Conservation (phyloP, 2,888 invertebrate genomes). For the Blera fallax region DNA sequence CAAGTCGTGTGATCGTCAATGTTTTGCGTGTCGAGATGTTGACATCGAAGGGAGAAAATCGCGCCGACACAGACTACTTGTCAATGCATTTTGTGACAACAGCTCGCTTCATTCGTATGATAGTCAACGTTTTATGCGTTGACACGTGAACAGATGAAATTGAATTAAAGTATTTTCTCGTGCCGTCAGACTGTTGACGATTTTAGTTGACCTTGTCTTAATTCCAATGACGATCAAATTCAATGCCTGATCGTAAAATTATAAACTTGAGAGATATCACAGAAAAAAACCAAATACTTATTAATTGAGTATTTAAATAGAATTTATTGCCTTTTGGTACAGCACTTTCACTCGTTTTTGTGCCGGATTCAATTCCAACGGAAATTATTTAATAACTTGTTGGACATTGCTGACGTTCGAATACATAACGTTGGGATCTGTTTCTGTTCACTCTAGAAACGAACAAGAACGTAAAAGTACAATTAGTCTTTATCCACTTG, state of each 20-base stretch:
- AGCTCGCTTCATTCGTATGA: no score
- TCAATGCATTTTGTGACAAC: no score
- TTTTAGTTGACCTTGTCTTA: not conserved
- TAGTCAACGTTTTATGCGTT: no score
- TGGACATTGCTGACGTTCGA: slow-evolving; percentile 6
- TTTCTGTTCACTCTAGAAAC: slow-evolving; percentile 17
- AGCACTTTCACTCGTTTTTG: slow-evolving; percentile 7
- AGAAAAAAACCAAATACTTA: not conserved
- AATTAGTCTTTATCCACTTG: slow-evolving; percentile 37
- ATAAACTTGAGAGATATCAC: not conserved
- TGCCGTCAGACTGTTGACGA: not conserved
- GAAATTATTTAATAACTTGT: slow-evolving; percentile 24
- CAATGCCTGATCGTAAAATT: slow-evolving; percentile 7
- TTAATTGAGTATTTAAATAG: not conserved
- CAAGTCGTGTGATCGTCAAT: no score
- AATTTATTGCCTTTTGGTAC: not conserved
- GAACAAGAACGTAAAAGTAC: slow-evolving; percentile 3
- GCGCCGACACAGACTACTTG: no score
- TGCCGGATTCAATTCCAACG: not conserved
- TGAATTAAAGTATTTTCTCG: no score
- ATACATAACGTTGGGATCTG: slow-evolving; percentile 2
- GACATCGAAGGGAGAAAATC: no score
- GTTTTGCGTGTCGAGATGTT: no score
- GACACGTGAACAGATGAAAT: no score
- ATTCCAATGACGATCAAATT: slow-evolving; percentile 17